These are phyloP conservation scores for Octodon degus DNA, from an alignment of 2,113 vertebrate species.

Conservation along the genomic window DNA sequence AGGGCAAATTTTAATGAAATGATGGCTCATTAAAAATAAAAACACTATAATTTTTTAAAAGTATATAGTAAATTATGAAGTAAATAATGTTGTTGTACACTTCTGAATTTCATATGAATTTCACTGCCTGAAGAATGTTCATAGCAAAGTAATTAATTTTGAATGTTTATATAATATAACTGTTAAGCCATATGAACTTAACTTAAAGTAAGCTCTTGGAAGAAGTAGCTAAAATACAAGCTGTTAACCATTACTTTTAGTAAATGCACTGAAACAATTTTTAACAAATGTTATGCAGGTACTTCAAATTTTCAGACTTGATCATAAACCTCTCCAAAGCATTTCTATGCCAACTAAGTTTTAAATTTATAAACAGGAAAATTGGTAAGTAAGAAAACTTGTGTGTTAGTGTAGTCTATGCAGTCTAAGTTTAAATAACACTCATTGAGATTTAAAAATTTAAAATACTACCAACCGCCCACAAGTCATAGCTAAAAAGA, in stretches of 20 bases:
- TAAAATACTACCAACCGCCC: conserved; percentile 9
- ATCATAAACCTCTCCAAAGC: not conserved
- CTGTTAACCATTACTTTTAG: conserved; percentile 62
- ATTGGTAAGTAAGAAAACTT: not conserved
- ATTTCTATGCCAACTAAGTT: conserved; percentile 49
- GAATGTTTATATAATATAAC: conserved; percentile 56
- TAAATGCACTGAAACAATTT: conserved; percentile 26
- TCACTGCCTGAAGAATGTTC: conserved; percentile 58
- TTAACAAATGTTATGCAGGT: conserved; percentile 43
- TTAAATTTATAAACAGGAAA: conserved; percentile 50
- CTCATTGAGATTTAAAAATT: conserved; percentile 47
- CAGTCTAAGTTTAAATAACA: not conserved
- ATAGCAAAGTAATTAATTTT: conserved; percentile 62
- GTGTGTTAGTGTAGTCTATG: not conserved
- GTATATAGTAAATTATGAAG: conserved; percentile 28
- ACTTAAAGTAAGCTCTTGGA: not conserved
- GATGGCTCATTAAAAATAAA: conserved; percentile 52
- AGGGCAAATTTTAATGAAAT: conserved; percentile 43
- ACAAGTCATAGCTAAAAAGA: conserved; percentile 10
- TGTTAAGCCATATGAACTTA: conserved; percentile 15
- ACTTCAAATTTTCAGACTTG: conserved; percentile 52
- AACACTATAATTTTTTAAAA: conserved; percentile 3
- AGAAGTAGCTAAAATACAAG: conserved; percentile 58
- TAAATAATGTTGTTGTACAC: conserved; percentile 23
- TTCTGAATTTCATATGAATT: conserved; percentile 61